Conservation (phyloP, 2,888 invertebrate species). For the Villa cingulata region DNA sequence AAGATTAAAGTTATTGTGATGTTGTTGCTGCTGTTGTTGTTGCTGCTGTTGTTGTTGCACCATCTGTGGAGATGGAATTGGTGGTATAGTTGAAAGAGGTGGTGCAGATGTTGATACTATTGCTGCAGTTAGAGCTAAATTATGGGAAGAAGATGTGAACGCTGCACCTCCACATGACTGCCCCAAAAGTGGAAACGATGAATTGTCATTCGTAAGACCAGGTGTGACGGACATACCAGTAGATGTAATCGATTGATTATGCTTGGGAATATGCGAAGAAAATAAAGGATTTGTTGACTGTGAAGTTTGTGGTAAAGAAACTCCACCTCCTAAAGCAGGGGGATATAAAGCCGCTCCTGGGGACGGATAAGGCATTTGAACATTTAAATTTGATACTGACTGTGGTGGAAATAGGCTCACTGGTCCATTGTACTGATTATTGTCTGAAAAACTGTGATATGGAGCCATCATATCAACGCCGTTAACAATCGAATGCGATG, state of each 20-base stretch:
- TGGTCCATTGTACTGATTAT: slow-evolving; percentile 14
- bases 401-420: slow-evolving; percentile 40
- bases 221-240: not conserved
- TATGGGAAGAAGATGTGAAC: slow-evolving; percentile 69
- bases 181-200: slow-evolving; percentile 7
- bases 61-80: slow-evolving; percentile 14
- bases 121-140: slow-evolving; percentile 65
- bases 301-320: slow-evolving; percentile 5
- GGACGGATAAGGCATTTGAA: slow-evolving; percentile 51
- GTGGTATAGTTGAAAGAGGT: slow-evolving; percentile 11
- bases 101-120: slow-evolving; percentile 51
- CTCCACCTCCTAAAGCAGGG: slow-evolving; percentile 30
- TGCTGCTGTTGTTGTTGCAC: slow-evolving; percentile 23
- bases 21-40: slow-evolving; percentile 16
- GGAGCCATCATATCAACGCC: slow-evolving; percentile 10
- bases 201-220: slow-evolving; percentile 2
- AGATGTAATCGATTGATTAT: not conserved
- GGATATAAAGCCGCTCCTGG: slow-evolving; percentile 51
- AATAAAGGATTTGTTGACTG: slow-evolving; percentile 6
- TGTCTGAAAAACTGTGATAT: slow-evolving; percentile 11
- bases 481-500: slow-evolving; percentile 7
- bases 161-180: slow-evolving; percentile 45
- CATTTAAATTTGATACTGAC: slow-evolving; percentile 10
- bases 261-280: slow-evolving; percentile 3
- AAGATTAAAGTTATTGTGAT: slow-evolving; percentile 19